These are phyloP conservation scores for Danio albolineatus DNA, from an alignment of 2,797 vertebrate species.

Conservation along the genomic window DNA sequence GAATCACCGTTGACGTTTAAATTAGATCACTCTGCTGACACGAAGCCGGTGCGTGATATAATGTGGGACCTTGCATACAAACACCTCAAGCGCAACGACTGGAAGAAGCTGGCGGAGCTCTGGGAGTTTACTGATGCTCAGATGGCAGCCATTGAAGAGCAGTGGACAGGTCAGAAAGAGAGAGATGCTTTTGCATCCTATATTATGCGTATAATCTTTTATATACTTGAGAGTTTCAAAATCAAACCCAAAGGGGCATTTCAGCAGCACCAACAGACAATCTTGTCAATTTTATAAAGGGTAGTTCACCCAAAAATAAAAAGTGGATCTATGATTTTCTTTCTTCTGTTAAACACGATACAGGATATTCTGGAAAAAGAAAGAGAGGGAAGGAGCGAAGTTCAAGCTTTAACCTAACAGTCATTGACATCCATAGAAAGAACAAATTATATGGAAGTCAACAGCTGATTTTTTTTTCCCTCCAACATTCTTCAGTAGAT, in stretches of 20 bases:
- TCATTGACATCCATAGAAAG: too few species aligned
- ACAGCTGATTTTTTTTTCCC: too few species aligned
- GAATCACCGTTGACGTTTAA: slow-evolving; percentile 85
- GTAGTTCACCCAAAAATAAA: too few species aligned
- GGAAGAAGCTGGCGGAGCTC: slow-evolving; percentile 85
- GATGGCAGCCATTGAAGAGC: slow-evolving; percentile 86
- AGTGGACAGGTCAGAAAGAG: slow-evolving; percentile 87
- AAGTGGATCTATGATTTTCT: too few species aligned
- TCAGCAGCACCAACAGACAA: not conserved
- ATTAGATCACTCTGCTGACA: slow-evolving; percentile 86
- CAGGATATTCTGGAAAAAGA: too few species aligned
- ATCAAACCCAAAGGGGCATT: too few species aligned
- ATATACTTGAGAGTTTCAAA: not conserved
- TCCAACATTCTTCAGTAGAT: too few species aligned
- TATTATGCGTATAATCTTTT: not conserved
- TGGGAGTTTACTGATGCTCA: slow-evolving; percentile 87
- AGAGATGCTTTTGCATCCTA: not conserved
- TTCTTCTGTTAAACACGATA: too few species aligned
- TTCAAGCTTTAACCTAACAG: too few species aligned
- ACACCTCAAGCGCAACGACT: slow-evolving; percentile 82
- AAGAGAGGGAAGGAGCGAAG: too few species aligned
- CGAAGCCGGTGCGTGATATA: slow-evolving; percentile 77
- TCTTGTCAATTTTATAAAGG: too few species aligned
- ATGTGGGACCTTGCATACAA: slow-evolving; percentile 87
- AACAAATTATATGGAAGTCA: too few species aligned